These are phyloP conservation scores for Enteromius anoplus DNA, from an alignment of 2,797 vertebrate genomes.

Conservation along the genomic window DNA sequence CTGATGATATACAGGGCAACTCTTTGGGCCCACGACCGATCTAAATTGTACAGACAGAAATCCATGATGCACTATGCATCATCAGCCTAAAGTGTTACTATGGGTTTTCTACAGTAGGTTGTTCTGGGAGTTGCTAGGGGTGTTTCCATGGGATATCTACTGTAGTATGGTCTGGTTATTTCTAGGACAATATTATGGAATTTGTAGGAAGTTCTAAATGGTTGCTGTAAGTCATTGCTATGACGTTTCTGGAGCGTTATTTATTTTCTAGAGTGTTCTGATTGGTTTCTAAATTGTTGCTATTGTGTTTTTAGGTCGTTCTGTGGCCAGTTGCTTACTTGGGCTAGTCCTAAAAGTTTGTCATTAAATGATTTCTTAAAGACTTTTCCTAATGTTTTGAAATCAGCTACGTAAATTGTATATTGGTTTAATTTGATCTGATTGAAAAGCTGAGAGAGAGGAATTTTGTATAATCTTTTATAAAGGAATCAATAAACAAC, in stretches of 20 bases:
- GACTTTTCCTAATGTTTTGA: too few relatives aligned
- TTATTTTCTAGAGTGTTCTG: neutral
- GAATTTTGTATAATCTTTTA: constrained; percentile 11
- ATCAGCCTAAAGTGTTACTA: neutral
- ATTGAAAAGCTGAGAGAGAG: neutral
- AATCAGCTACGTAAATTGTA: too few relatives aligned
- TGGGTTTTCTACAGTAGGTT: neutral
- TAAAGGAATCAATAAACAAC: neutral
- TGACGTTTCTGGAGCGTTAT: neutral
- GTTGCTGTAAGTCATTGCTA: neutral
- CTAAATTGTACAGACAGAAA: too few relatives aligned
- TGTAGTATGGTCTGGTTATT: neutral
- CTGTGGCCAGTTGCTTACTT: too few relatives aligned
- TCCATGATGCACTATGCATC: too few relatives aligned
- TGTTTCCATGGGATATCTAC: neutral
- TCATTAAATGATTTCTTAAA: too few relatives aligned
- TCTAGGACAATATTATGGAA: neutral
- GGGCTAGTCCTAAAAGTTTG: too few relatives aligned
- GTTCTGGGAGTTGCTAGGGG: neutral
- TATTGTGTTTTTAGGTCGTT: neutral
- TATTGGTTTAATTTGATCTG: neutral
- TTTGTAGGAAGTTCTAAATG: neutral
- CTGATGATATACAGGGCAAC: too few relatives aligned
- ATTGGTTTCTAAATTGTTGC: neutral
- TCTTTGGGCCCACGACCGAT: too few relatives aligned